Conservation (phyloP, 2,113 vertebrate species). For the Lynx canadensis region DNA sequence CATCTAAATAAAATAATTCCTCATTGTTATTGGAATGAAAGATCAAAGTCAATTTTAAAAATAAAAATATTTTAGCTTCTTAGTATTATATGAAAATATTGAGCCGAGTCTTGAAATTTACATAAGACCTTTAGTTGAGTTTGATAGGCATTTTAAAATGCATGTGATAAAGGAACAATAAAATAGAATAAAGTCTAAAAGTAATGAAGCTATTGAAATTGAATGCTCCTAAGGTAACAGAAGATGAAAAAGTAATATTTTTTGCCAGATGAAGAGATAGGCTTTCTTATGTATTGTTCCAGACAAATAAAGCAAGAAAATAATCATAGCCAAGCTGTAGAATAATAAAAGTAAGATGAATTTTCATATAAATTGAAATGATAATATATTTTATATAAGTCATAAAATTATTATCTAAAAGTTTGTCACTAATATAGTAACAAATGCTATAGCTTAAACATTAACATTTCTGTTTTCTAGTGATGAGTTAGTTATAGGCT, state of each 20-base stretch:
- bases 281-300: constrained; percentile 50
- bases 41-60: constrained; percentile 54
- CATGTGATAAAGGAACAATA: constrained; percentile 42
- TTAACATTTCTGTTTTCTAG: background rate
- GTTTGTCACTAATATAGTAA: background rate
- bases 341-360: background rate
- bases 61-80: constrained; percentile 45
- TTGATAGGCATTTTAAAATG: constrained; percentile 63
- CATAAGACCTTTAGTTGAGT: constrained; percentile 59
- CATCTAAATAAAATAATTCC: constrained; percentile 29
- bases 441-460: background rate
- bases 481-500: constrained; percentile 44
- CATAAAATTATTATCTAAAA: constrained; percentile 30
- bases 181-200: constrained; percentile 54
- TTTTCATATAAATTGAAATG: constrained; percentile 41
- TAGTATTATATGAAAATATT: constrained; percentile 14
- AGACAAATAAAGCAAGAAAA: constrained; percentile 55
- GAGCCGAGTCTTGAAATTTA: constrained; percentile 57
- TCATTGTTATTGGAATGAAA: constrained; percentile 34
- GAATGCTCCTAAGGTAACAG: constrained; percentile 58
- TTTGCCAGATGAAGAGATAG: constrained; percentile 60
- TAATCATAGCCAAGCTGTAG: constrained; percentile 44
- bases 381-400: constrained; percentile 15
- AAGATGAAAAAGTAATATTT: constrained; percentile 68
- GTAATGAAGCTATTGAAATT: constrained; percentile 58